These are phyloP conservation scores for Anguilla marmorata DNA, from an alignment of 2,797 vertebrate species.

Conservation along the genomic window DNA sequence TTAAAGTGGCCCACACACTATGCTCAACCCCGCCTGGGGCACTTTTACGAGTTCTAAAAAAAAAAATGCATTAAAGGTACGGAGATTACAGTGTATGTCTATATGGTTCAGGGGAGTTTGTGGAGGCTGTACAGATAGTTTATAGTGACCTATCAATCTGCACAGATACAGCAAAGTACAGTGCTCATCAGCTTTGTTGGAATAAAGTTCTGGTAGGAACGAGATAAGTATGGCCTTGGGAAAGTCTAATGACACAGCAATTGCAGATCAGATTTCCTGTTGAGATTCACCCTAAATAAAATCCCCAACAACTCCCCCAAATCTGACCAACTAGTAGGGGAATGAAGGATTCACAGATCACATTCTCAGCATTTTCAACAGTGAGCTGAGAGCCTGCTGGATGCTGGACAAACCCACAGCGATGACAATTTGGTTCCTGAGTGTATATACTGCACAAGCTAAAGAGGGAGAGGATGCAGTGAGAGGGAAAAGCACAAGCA, in stretches of 20 bases:
- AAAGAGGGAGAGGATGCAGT: background rate
- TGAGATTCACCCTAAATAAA: background rate
- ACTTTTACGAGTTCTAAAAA: background rate
- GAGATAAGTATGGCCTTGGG: background rate
- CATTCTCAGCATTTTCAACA: background rate
- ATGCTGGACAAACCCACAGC: background rate
- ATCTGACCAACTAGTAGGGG: background rate
- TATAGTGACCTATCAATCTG: background rate
- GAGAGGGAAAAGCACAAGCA: background rate
- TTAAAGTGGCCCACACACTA: background rate
- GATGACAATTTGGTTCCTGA: background rate
- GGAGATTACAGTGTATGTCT: background rate
- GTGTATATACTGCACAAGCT: background rate
- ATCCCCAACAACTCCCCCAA: background rate
- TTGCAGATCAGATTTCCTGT: background rate
- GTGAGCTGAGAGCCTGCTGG: background rate
- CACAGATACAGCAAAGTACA: background rate
- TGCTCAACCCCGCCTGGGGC: background rate
- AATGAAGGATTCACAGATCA: background rate
- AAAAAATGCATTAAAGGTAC: background rate
- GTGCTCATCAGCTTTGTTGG: background rate
- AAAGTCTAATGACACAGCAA: background rate
- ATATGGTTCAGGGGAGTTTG: background rate
- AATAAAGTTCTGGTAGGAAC: background rate
- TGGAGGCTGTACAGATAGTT: background rate